Conservation (phyloP, 2,113 vertebrate genomes). For the Onychorhynchus coronatus region DNA sequence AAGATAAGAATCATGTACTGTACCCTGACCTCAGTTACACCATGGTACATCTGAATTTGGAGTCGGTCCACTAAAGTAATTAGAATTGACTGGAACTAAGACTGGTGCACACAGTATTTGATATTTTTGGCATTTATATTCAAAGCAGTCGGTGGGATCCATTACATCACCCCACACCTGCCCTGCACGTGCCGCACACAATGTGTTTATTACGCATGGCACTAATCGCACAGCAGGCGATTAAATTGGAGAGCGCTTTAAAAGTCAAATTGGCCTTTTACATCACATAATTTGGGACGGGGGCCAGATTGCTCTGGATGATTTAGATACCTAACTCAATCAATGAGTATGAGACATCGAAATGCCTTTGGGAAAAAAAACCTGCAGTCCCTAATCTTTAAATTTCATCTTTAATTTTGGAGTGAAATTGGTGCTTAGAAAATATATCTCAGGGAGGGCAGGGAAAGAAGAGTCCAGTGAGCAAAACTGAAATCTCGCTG, state of each 20-base stretch:
- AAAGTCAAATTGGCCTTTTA: conserved; percentile 61
- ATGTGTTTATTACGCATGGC: neutral
- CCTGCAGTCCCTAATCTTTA: conserved; percentile 40
- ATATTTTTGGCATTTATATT: neutral
- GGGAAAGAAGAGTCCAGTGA: neutral
- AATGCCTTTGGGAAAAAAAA: neutral
- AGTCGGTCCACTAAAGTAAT: neutral
- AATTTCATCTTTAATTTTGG: conserved; percentile 67
- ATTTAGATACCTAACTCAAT: conserved; percentile 51
- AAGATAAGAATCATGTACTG: conserved; percentile 15
- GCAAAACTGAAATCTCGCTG: conserved; percentile 41
- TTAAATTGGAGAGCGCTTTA: conserved; percentile 27
- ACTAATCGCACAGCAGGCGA: neutral
- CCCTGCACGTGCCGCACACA: neutral
- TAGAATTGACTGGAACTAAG: neutral
- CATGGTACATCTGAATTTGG: neutral
- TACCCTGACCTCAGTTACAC: conserved; percentile 17
- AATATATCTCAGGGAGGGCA: conserved; percentile 32
- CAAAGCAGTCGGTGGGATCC: neutral
- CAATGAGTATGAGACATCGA: conserved; percentile 15
- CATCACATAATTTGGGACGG: conserved; percentile 14
- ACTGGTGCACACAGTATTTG: neutral
- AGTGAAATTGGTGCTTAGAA: conserved; percentile 61
- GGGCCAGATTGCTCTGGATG: conserved; percentile 30
- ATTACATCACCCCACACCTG: conserved; percentile 8